phyloP scores from a whole-genome alignment of 2,797 vertebrate species.

The Syngnathus acus region DNA sequence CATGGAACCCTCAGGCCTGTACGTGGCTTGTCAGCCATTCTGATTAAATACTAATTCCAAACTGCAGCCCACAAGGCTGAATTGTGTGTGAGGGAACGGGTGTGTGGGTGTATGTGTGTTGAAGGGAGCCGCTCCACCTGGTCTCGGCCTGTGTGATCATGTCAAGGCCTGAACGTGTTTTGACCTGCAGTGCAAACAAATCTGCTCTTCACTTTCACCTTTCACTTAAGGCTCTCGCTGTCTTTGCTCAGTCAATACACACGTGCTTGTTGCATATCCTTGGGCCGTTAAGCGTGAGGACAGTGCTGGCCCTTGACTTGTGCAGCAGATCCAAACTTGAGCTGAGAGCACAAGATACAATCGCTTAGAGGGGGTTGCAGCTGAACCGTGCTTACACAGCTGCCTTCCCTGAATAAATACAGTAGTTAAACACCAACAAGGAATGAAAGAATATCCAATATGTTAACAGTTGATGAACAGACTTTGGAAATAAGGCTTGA shows the following conservation, averaged over 20 bases:
- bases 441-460: neutral
- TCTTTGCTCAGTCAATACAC: conserved; percentile 1
- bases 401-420: conserved; percentile 26
- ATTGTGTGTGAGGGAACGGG: neutral
- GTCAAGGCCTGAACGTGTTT: conserved; percentile 34
- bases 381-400: conserved; percentile 31
- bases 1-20: neutral
- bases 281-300: neutral
- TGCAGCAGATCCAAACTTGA: conserved; percentile 8
- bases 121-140: conserved; percentile 8
- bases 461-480: neutral
- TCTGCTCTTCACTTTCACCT: conserved; percentile 43
- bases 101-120: neutral
- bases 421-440: conserved; percentile 10
- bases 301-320: neutral
- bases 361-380: neutral
- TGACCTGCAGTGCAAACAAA: conserved; percentile 47
- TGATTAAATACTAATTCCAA: neutral
- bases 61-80: neutral
- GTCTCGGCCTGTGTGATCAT: conserved; percentile 45
- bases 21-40: neutral
- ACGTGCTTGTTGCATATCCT: neutral
- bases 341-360: conserved; percentile 7
- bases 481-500: neutral
- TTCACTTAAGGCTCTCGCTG: conserved; percentile 17